These are phyloP conservation scores for Callocephalon fimbriatum DNA, from an alignment of 2,113 vertebrate genomes.

Conservation along the genomic window DNA sequence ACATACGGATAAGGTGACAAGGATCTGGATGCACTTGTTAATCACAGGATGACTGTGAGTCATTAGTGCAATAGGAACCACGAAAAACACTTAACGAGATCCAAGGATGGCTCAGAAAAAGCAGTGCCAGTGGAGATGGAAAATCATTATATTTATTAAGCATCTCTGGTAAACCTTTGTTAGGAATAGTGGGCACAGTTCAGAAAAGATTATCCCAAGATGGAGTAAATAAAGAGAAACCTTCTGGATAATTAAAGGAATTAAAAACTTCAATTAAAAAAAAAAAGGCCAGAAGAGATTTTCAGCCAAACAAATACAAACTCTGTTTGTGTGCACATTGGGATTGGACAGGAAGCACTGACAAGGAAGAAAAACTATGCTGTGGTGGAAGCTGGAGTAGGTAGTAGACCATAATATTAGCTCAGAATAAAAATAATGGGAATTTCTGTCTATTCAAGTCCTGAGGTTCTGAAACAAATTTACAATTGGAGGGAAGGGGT, in stretches of 20 bases:
- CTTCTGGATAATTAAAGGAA: neutral
- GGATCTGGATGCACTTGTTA: neutral
- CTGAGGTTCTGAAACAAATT: neutral
- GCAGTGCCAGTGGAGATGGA: neutral
- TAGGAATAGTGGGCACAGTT: neutral
- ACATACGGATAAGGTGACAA: neutral
- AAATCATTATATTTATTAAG: neutral
- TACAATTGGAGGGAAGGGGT: accelerated
- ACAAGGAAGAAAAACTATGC: neutral
- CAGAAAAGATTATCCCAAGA: neutral
- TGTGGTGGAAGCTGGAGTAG: neutral
- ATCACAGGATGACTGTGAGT: neutral
- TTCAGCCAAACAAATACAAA: neutral
- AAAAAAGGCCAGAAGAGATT: neutral
- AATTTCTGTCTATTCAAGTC: neutral
- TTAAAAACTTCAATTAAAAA: neutral
- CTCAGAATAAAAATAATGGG: neutral
- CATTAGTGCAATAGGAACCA: neutral
- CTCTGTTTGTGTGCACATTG: neutral
- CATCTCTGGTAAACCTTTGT: neutral
- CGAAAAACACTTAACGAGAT: neutral
- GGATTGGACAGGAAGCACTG: neutral
- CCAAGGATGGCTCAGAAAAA: neutral
- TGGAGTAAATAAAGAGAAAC: neutral
- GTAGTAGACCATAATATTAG: neutral